phyloP scores from a whole-genome alignment of 1,140 invertebrate species.

The Drosophila busckii region DNA sequence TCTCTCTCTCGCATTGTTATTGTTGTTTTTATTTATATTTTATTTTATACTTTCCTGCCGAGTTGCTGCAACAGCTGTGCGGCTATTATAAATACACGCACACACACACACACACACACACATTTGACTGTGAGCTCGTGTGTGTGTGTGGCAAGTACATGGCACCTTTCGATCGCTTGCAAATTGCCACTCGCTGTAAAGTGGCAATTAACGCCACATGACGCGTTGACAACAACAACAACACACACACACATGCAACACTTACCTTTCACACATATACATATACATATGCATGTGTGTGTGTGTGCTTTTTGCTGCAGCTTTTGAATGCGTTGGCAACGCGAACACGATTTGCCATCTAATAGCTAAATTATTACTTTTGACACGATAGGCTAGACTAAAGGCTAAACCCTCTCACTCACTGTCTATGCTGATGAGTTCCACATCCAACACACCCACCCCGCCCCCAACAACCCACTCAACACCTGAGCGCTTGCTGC shows the following conservation, averaged over 20 bases:
- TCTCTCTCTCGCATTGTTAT: not conserved
- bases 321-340: conserved; percentile 25
- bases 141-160: conserved; percentile 18
- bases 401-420: no score
- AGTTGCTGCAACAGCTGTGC: conserved; percentile 27
- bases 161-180: conserved; percentile 41
- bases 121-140: not conserved
- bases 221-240: conserved; percentile 35
- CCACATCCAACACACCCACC: no score
- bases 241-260: conserved; percentile 5
- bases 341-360: not conserved
- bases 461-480: no score
- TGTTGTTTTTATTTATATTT: conserved; percentile 1
- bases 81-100: not conserved
- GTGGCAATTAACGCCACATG: conserved; percentile 57
- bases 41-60: not conserved
- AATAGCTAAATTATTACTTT: conserved; percentile 32
- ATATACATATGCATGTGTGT: no score
- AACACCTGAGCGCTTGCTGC: no score
- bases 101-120: not conserved
- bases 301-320: no score
- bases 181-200: conserved; percentile 57
- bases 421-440: no score
- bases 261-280: no score
- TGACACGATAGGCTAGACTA: no score